Evolutionary conservation across 2,113 vertebrate genomes (phyloP).

Genomic region (Cyprichromis sp.): DNA sequence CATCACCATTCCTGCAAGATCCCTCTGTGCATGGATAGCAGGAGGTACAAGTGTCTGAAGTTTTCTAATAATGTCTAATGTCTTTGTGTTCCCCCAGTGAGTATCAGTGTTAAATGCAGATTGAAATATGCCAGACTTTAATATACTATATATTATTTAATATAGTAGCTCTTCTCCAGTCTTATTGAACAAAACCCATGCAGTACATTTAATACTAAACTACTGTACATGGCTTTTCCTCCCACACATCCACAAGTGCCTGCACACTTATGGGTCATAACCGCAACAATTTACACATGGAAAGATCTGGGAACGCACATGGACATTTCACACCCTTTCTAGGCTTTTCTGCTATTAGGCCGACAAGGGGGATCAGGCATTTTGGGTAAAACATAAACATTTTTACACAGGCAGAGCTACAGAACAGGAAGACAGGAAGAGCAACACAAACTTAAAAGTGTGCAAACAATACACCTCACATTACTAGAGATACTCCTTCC

Average conservation of each 20-base stretch:
- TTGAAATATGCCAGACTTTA: background rate
- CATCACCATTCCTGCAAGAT: background rate
- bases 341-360: constrained; percentile 10
- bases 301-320: background rate
- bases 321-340: constrained; percentile 13
- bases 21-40: background rate
- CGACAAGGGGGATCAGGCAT: background rate
- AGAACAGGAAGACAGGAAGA: background rate
- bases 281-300: background rate
- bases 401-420: background rate
- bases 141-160: background rate
- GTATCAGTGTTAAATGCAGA: background rate
- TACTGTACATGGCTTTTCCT: background rate
- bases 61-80: background rate
- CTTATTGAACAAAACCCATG: background rate
- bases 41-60: background rate
- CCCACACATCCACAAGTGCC: background rate
- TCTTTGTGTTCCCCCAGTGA: background rate
- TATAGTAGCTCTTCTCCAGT: background rate
- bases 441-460: background rate
- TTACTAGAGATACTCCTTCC: background rate
- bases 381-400: background rate
- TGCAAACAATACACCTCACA: background rate
- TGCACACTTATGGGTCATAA: background rate
- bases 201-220: background rate